phyloP scores from a whole-genome alignment of 2,888 invertebrate species.

The Chrysomela aeneicollis region DNA sequence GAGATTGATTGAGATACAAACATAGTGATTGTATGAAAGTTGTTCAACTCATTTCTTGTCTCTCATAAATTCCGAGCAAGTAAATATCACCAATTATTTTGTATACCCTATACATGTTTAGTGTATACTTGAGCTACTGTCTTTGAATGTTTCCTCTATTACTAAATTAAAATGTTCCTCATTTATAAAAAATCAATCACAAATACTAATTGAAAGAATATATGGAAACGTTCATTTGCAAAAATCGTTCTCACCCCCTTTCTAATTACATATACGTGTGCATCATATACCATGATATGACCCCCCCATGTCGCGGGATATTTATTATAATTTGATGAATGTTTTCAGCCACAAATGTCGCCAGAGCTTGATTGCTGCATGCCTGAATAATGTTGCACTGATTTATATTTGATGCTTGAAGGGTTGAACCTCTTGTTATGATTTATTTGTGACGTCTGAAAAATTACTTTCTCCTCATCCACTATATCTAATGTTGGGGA shows the following conservation, averaged over 20 bases:
- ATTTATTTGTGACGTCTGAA: constrained; percentile 43
- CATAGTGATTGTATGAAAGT: no score
- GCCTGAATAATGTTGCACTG: constrained; percentile 54
- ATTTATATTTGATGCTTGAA: constrained; percentile 56
- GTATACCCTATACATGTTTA: no score
- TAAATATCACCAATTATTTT: no score
- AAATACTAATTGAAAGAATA: no score
- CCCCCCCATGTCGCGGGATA: constrained; percentile 7
- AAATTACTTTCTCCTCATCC: not conserved
- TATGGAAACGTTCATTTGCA: not conserved
- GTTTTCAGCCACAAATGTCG: constrained; percentile 51
- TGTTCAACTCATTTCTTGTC: no score
- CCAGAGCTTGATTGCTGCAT: constrained; percentile 52
- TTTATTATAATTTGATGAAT: constrained; percentile 23
- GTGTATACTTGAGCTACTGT: no score
- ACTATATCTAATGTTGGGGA: no score
- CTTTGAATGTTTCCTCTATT: no score
- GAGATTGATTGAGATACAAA: no score
- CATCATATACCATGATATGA: not conserved
- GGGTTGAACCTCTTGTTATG: constrained; percentile 46
- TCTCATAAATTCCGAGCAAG: no score
- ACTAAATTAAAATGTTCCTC: not conserved
- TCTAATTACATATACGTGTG: constrained; percentile 8
- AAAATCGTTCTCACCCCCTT: not conserved
- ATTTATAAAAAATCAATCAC: constrained; percentile 9